Evolutionary conservation across 2,797 vertebrate genomes (phyloP), one percentile per base, ranked within the genome.

Genomic region (Heterohyrax brucei): DNA sequence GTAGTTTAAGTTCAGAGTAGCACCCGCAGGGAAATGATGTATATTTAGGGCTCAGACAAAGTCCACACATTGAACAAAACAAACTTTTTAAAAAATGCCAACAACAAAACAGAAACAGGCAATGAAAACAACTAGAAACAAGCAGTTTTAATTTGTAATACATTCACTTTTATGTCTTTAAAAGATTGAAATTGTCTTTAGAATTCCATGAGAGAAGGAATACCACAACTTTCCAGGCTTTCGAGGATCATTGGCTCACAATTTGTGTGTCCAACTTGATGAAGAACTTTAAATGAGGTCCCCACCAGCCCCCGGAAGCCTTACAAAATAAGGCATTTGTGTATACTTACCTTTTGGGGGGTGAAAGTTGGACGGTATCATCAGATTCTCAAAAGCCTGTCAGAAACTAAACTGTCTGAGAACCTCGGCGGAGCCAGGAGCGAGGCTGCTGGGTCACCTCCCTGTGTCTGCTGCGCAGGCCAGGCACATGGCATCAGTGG

Each of bases 111-210:
- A 87, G 86, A 95, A 78, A 90, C 0, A 14, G 73, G n/a, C 70
- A 79, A 66, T 80, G 66, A 92, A 59, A 86, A 88, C 39, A 94
- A 83, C 80, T 86, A 70, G 44, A 91, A 96, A 86, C 48, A 78
- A 93, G 33, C 48, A 50, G 62, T 70, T 95, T 82, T 84, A 46
- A 88, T 89, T 87, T 73, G 78, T 48, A 86, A 86, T 22, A 64
- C n/a, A 30, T 75, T 93, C 39, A 75, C 21, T 84, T 89, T 39
- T 26, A 1, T 86, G 61, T 96, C 64, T 73, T 94, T 90, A 64
- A 89, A 87, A 91, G 50, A 75, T 79, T 93, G 93, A 72, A 68
- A 64, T 53, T 93, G 10, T 84, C 44, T 33, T 97, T 96, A 89
- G 72, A 89, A 70, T 89, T 72, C 44, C 19, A 78, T 4, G 1